Evolutionary conservation across 2,113 vertebrate species (phyloP), one percentile per base, ranked within the genome.

Genomic region (Cryptomyrus ogoouensis): DNA sequence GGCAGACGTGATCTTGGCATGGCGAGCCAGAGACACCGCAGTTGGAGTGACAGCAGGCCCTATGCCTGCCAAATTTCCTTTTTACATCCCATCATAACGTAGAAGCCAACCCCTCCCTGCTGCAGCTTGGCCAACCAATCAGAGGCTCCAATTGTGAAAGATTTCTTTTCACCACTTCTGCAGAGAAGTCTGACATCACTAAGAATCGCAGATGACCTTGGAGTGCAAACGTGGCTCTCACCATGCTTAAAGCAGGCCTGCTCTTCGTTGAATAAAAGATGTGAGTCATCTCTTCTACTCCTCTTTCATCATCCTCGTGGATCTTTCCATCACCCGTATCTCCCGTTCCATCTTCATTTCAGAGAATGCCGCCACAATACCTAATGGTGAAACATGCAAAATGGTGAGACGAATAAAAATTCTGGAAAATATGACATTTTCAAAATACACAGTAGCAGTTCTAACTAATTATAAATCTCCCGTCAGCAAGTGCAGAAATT

Each of bases 61-160:
- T 31, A 31, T 46, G n/a, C 84, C 47, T 52, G 84, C 84, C 84
- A 87, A 87, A 27, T 46, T 27, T 87, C 84, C 84, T 87, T 24
- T 47, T 47, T 87, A n/a, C 84, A 87, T 87, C 84, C 84, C n/a
- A n/a, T 15, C 21, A 27, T 52, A 87, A 87, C 13, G 49, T 12
- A 31, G 49, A 12, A 87, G 35, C 49, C n/a, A 52, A 27, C 47
- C 84, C 13, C 84, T 52, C 84, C 19, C 24, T 27, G 5, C 80
- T 47, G 80, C 24, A 31, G n/a, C 49, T 52, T 12, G 5, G 84
- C 84, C 84, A 87, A 21, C 84, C 84, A 50, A 52, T 87, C 49
- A 50, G 49, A 50, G 47, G 84, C 84, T 27, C 84, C 47, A 52
- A 52, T 35, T 49, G 46, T 85, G 83, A 85, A 49, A 46, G 21